Percentiles rank a stretch among this genome's conserved stretches.
phyloP scores from a whole-genome alignment of 2,888 invertebrate genomes.

The Rugalucina vietnamica region DNA sequence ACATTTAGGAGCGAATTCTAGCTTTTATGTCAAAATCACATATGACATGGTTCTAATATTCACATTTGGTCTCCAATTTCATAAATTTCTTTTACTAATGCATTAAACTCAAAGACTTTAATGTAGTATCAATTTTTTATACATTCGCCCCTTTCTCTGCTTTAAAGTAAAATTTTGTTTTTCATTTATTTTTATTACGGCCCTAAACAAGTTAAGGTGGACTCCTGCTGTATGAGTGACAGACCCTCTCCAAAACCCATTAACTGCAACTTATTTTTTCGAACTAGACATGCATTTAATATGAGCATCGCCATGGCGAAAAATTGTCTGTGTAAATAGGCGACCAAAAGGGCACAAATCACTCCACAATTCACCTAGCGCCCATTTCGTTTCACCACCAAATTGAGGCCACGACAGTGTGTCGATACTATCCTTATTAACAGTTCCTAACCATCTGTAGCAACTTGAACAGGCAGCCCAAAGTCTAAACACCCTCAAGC shows the following conservation, averaged over 20 bases:
- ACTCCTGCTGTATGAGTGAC: constrained; percentile 5
- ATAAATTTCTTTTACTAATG: not conserved
- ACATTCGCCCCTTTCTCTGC: not conserved
- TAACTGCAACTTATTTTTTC: constrained; percentile 10
- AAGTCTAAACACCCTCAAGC: too few species aligned
- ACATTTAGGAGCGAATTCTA: not conserved
- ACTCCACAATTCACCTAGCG: too few species aligned
- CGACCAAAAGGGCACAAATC: too few species aligned
- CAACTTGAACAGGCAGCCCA: too few species aligned
- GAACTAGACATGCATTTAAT: not conserved
- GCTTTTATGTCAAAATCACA: too few species aligned
- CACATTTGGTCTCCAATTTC: not conserved
- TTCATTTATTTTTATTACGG: not conserved
- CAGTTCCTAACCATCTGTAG: too few species aligned
- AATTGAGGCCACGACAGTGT: too few species aligned
- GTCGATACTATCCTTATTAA: too few species aligned
- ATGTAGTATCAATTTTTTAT: not conserved
- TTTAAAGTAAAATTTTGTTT: not conserved
- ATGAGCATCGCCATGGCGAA: too few species aligned
- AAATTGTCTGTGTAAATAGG: too few species aligned
- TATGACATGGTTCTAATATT: not conserved
- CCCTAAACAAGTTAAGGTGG: not conserved
- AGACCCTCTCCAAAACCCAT: not conserved
- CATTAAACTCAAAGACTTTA: not conserved
- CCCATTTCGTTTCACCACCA: too few species aligned